Percentiles rank a stretch among this genome's conserved stretches.
Evolutionary conservation across 2,113 vertebrate genomes (phyloP).

Genomic region (Zingel zingel): DNA sequence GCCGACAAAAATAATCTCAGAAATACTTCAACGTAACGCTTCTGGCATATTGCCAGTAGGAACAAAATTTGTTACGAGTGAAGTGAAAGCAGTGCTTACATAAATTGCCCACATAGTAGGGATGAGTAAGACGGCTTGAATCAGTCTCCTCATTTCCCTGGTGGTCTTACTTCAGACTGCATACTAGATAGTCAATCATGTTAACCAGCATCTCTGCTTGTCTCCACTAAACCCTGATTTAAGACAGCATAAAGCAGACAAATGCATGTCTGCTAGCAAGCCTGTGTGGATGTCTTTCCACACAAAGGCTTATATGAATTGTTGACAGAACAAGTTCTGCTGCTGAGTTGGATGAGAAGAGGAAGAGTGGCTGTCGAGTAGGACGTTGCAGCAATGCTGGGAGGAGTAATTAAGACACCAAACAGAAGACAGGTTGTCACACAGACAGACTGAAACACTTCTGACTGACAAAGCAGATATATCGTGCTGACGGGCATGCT

Average conservation of each 20-base stretch:
- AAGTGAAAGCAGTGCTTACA: conserved; percentile 36
- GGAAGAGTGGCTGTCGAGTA: not conserved
- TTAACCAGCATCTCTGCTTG: conserved; percentile 30
- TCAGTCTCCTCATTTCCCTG: not conserved
- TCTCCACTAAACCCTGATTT: conserved; percentile 17
- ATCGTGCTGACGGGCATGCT: conserved; percentile 60
- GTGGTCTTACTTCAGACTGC: conserved; percentile 13
- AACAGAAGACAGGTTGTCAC: conserved; percentile 18
- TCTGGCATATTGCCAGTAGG: conserved; percentile 20
- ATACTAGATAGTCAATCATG: not conserved
- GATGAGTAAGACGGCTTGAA: conserved; percentile 45
- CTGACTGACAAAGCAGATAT: conserved; percentile 70
- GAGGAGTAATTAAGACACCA: conserved; percentile 31
- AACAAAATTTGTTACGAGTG: conserved; percentile 23
- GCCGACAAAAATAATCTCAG: conserved; percentile 16
- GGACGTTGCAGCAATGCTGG: not conserved
- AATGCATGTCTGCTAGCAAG: not conserved
- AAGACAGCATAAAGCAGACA: conserved; percentile 10
- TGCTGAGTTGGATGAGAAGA: conserved; percentile 1
- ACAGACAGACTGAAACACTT: conserved; percentile 32
- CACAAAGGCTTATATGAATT: not conserved
- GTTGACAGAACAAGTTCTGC: not conserved
- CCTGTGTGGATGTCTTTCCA: not conserved
- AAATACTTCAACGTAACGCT: conserved; percentile 32
- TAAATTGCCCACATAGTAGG: conserved; percentile 39